Conservation (phyloP, 1,140 invertebrate genomes). For the Druon quercuslanigerum region DNA sequence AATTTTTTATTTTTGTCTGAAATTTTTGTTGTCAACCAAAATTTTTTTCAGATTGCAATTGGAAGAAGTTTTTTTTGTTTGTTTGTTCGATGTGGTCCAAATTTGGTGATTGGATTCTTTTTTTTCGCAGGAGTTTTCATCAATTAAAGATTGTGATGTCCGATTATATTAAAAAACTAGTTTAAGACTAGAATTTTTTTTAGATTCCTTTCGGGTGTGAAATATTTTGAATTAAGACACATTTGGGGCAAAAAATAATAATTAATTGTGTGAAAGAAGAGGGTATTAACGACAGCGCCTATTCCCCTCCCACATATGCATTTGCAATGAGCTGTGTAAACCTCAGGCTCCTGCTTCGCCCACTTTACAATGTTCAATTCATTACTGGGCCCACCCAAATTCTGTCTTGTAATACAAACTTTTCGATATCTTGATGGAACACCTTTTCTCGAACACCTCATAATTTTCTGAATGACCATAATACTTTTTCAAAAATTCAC, state of each 20-base stretch:
- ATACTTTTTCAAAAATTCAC: constrained; percentile 11
- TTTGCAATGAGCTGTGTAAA: constrained; percentile 25
- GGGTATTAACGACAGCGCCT: not conserved
- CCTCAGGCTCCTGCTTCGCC: constrained; percentile 37
- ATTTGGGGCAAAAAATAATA: not conserved
- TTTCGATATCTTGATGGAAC: not conserved
- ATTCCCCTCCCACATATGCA: constrained; percentile 1
- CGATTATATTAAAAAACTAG: too few relatives aligned
- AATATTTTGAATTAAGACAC: not conserved
- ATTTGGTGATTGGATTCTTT: too few relatives aligned
- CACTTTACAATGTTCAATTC: constrained; percentile 50
- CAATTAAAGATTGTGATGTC: too few relatives aligned
- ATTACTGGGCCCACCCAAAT: constrained; percentile 48
- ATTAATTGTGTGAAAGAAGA: constrained; percentile 13
- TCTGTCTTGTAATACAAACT: constrained; percentile 34
- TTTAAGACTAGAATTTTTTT: too few relatives aligned
- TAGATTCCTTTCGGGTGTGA: too few relatives aligned
- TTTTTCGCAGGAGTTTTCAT: too few relatives aligned
- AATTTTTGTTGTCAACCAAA: too few relatives aligned
- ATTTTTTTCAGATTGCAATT: too few relatives aligned
- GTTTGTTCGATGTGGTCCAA: too few relatives aligned
- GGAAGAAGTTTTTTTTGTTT: too few relatives aligned
- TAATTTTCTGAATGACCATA: constrained; percentile 12
- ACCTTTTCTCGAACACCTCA: not conserved
- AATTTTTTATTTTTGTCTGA: too few relatives aligned